Evolutionary conservation across 2,113 vertebrate genomes (phyloP), one percentile per base, ranked within the genome.

Genomic region (Eclectus roratus): DNA sequence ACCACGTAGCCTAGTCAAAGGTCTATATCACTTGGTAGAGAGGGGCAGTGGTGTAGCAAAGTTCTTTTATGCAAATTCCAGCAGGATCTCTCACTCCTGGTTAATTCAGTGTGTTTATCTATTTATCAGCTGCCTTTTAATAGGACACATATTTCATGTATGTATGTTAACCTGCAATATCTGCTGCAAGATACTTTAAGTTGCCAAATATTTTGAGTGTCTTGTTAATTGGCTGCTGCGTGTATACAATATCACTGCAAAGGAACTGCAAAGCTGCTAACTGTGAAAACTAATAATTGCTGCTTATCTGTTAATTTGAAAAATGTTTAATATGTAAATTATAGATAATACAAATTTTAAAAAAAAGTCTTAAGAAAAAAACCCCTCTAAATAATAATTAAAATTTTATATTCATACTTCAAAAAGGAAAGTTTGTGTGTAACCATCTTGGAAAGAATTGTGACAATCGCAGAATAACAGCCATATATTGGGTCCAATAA

Each of bases 181-280:
- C 46, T 72, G 29, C 35, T 69, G 71, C 35, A 79, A 93, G 95
- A 56, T 73, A 52, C 43, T 43, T 76, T 89, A 39, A 60, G 31
- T 60, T 77, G 58, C 17, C 37, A 66, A 93, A 69, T 68, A 80
- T 72, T 89, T 95, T 49, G 91, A 93, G 24, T 52, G 35, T 50
- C 49, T 64, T 55, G 4, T 65, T 94, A 91, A 85, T 80, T 82
- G 52, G 25, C 28, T 56, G 14, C 25, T 85, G 31, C 5, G 0
- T 61, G 10, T 65, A 52, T 50, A 87, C 27, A 53, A n/a, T 79
- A 88, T 29, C 41, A 37, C 21, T 77, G 31, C 14, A 65, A 89
- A 88, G 58, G 46, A 91, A 81, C 27, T 73, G 25, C 46, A 91
- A 79, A 81, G 7, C 24, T 50, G 14, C 63, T 91, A 86, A 71